phyloP scores from a whole-genome alignment of 2,113 vertebrate genomes.

The Myotis lucifugus region DNA sequence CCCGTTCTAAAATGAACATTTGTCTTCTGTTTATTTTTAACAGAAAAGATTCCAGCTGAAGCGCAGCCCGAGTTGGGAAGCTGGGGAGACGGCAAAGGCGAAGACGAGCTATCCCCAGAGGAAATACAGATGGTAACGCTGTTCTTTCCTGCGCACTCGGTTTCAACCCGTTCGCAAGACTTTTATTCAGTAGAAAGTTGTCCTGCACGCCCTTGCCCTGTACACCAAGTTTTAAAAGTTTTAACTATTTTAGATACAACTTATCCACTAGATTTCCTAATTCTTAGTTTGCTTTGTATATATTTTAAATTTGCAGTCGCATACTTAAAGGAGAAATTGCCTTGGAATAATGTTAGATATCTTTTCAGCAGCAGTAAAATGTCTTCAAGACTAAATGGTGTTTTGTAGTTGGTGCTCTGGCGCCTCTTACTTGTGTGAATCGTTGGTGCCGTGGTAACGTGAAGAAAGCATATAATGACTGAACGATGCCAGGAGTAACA shows the following conservation, averaged over 20 bases:
- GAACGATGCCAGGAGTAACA: no score
- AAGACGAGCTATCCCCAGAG: slow-evolving; percentile 96
- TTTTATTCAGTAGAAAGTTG: background rate
- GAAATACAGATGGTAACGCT: slow-evolving; percentile 96
- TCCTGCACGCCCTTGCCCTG: slow-evolving; percentile 5
- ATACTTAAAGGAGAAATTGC: no score
- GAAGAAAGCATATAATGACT: no score
- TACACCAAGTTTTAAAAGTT: background rate
- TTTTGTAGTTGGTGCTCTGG: no score
- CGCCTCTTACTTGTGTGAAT: no score
- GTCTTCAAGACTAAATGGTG: no score
- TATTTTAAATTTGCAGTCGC: slow-evolving; percentile 3
- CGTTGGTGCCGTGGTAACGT: no score
- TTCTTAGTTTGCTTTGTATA: slow-evolving; percentile 30
- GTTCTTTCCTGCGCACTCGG: background rate
- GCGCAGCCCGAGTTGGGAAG: slow-evolving; percentile 82
- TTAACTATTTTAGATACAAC: background rate
- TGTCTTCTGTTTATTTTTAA: background rate
- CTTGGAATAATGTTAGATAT: no score
- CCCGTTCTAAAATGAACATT: background rate
- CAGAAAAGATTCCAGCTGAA: slow-evolving; percentile 88
- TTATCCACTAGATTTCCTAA: background rate
- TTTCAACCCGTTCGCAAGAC: no score
- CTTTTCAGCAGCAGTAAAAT: no score
- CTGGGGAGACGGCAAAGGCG: slow-evolving; percentile 90